Percentiles rank a stretch among this genome's conserved stretches.
These are phyloP conservation scores for Drosophila conformis DNA, from an alignment of 2,888 invertebrate genomes.

Conservation along the genomic window DNA sequence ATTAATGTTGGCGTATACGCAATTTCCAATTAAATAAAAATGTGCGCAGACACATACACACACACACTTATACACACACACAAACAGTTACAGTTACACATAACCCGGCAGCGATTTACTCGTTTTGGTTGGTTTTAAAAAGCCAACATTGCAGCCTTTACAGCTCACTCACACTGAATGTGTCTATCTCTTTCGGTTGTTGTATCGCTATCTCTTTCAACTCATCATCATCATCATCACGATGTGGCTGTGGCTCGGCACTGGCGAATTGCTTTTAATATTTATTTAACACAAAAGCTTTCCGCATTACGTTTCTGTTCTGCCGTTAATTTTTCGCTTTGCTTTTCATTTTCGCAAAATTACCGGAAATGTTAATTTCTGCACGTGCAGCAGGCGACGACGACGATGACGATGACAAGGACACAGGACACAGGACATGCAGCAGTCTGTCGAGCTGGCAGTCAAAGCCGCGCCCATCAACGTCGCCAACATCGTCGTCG, in stretches of 20 bases:
- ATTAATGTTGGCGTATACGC: constrained; percentile 77
- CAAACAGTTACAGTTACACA: constrained; percentile 12
- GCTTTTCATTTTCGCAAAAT: constrained; percentile 81
- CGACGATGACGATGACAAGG: constrained; percentile 44
- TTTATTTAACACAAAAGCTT: constrained; percentile 80
- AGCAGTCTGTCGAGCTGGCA: constrained; percentile 44
- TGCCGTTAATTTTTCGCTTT: constrained; percentile 79
- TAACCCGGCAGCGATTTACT: constrained; percentile 55
- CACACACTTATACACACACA: constrained; percentile 5
- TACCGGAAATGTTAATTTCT: constrained; percentile 81
- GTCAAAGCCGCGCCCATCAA: constrained; percentile 73
- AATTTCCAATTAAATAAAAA: constrained; percentile 79
- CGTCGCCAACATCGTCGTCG: constrained; percentile 54
- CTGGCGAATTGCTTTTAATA: constrained; percentile 75
- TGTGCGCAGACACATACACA: constrained; percentile 22
- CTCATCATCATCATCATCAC: constrained; percentile 33
- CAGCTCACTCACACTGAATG: constrained; percentile 39
- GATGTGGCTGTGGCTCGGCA: constrained; percentile 51
- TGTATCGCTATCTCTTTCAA: constrained; percentile 8
- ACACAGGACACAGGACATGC: constrained; percentile 50
- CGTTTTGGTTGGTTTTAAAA: constrained; percentile 62
- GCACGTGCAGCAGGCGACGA: constrained; percentile 74
- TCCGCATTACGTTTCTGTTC: constrained; percentile 74
- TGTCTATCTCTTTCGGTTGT: neutral
- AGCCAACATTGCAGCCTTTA: constrained; percentile 56